phyloP scores from a whole-genome alignment of 2,797 vertebrate species.

The Cottoperca gobio region DNA sequence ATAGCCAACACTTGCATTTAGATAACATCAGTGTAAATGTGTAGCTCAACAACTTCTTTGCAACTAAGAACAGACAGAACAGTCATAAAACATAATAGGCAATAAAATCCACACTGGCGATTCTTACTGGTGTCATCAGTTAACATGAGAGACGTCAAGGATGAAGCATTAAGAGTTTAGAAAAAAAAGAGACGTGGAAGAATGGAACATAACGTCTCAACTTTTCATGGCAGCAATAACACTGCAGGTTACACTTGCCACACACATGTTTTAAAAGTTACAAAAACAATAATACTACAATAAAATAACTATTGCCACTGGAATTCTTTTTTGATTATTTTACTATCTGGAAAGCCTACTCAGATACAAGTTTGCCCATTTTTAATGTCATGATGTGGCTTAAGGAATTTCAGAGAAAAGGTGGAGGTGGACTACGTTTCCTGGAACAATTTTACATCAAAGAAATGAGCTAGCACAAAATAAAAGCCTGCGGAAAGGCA shows the following conservation, averaged over 20 bases:
- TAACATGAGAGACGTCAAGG: background rate
- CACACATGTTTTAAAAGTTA: background rate
- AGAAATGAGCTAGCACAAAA: slow-evolving; percentile 32
- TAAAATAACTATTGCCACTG: background rate
- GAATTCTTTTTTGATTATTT: background rate
- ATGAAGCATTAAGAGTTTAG: background rate
- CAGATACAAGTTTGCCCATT: background rate
- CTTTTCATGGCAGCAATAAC: background rate
- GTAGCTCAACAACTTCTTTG: background rate
- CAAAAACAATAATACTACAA: background rate
- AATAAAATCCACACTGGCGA: background rate
- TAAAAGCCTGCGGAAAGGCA: slow-evolving; percentile 30
- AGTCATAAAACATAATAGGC: background rate
- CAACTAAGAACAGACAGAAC: background rate
- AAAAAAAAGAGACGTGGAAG: background rate
- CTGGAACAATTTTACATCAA: slow-evolving; percentile 60
- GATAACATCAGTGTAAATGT: background rate
- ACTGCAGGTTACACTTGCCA: background rate
- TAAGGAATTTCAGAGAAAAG: slow-evolving; percentile 21
- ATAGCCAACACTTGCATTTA: background rate
- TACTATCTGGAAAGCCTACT: background rate
- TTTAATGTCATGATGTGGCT: background rate
- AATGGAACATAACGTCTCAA: background rate
- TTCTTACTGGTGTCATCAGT: background rate
- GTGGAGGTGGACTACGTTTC: slow-evolving; percentile 6